phyloP scores from a whole-genome alignment of 53 echinoderm and acorn worm genomes.

The Arbacia lixula region DNA sequence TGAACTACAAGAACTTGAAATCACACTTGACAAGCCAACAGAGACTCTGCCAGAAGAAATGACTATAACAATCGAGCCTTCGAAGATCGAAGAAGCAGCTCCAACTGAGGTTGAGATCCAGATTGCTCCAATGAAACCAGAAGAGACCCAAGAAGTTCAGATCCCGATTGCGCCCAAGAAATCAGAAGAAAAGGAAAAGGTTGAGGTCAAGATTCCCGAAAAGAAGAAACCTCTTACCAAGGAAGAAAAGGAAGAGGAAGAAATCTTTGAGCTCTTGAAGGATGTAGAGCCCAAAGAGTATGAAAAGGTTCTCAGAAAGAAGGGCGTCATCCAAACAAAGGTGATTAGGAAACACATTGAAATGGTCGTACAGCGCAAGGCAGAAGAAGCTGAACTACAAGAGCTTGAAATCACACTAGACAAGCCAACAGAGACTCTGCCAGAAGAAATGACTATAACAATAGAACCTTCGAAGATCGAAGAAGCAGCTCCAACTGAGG shows the following conservation, averaged over 20 bases:
- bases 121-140: background rate
- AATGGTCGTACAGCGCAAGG: background rate
- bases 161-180: background rate
- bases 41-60: background rate
- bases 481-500: background rate
- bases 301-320: background rate
- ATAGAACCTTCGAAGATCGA: background rate
- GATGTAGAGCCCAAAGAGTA: background rate
- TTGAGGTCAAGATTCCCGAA: background rate
- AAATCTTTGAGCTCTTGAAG: background rate
- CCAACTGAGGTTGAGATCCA: conserved; percentile 11
- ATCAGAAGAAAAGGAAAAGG: background rate
- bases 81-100: background rate
- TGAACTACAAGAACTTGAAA: background rate
- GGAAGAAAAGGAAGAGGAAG: conserved; percentile 3
- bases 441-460: background rate
- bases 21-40: background rate
- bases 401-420: background rate
- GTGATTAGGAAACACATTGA: background rate
- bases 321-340: background rate
- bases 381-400: background rate
- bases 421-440: background rate
- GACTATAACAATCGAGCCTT: background rate
- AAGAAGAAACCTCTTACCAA: background rate
- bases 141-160: background rate